phyloP scores from a whole-genome alignment of 2,888 invertebrate species.

The Rugalucina vietnamica region DNA sequence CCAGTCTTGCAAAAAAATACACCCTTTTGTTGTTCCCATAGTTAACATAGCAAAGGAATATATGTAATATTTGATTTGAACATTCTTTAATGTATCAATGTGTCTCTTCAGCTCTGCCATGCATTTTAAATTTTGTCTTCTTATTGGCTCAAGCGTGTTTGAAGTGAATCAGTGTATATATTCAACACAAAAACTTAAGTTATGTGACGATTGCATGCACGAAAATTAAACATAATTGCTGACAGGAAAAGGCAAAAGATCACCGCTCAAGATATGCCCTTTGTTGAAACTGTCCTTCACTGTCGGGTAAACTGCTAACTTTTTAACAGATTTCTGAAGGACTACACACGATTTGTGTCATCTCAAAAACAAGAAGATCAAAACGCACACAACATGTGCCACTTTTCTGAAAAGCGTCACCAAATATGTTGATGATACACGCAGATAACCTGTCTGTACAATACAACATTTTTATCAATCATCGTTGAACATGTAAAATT shows the following conservation, averaged over 20 bases:
- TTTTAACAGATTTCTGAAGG: neutral
- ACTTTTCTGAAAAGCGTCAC: conserved; percentile 36
- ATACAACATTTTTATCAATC: neutral
- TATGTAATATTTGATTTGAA: no score
- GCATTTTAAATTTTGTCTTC: no score
- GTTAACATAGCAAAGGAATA: no score
- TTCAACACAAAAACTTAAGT: no score
- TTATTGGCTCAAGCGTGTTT: no score
- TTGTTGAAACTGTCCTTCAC: conserved; percentile 4
- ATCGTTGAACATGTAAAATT: neutral
- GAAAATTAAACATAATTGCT: neutral
- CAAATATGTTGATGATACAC: conserved; percentile 42
- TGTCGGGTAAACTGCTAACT: neutral
- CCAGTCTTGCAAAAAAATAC: no score
- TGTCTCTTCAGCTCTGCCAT: no score
- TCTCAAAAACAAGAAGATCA: neutral
- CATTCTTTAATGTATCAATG: no score
- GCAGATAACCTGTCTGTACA: conserved; percentile 1
- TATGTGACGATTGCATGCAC: no score
- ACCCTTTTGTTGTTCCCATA: no score
- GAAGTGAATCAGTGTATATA: no score
- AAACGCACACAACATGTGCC: conserved; percentile 48
- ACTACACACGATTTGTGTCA: neutral
- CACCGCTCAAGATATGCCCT: neutral
- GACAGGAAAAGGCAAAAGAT: conserved; percentile 13